Evolutionary conservation across 2,888 invertebrate genomes (phyloP), one percentile per base, ranked within the genome.

Genomic region (Stenichneumon culpator): DNA sequence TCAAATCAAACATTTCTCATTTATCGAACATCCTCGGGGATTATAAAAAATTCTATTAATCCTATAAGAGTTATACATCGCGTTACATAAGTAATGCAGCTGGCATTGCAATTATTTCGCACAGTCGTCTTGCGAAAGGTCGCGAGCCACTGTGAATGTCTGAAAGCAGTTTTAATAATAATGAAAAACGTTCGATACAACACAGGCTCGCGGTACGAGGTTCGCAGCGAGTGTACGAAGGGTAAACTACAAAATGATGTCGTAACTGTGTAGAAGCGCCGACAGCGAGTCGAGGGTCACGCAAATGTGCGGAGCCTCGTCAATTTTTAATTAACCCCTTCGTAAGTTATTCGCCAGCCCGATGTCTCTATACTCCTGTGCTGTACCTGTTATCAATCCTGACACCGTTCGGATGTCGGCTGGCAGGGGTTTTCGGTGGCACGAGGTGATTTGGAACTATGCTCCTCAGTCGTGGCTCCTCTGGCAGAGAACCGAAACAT

Each of bases 371-470:
- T n/a, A 9, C 7, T 2, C 14, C 32, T 19, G n/a, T 9, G n/a
- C 28, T 67, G 78, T 67, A 93, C 93, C 93, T 93, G 94, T 99
- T 99, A 92, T 97, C 96, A 89, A 97, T 96, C 92, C 97, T 96
- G 72, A 95, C 95, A n/a, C 97, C 97, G 93, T 98, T 98, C 0
- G 98, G 98, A 93, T 98, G 98, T 88, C 97, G 97, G 90, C 96
- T 96, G 67, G 96, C 95, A 11, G 97, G 97, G 6, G 97, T 97
- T 94, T 97, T 97, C 32, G 97, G 96, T 75, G 97, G 97, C 92
- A 98, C 97, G 86, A 97, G 95, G 93, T 98, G 98, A 94, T 98
- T 98, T 86, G 98, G 98, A 91, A 97, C 96, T 83, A 98, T 97
- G 83, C 96, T 95, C 72, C 97, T 95, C 91, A 96, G 95, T 79